These are phyloP conservation scores for Anhinga anhinga DNA, from an alignment of 2,113 vertebrate species.

Conservation along the genomic window DNA sequence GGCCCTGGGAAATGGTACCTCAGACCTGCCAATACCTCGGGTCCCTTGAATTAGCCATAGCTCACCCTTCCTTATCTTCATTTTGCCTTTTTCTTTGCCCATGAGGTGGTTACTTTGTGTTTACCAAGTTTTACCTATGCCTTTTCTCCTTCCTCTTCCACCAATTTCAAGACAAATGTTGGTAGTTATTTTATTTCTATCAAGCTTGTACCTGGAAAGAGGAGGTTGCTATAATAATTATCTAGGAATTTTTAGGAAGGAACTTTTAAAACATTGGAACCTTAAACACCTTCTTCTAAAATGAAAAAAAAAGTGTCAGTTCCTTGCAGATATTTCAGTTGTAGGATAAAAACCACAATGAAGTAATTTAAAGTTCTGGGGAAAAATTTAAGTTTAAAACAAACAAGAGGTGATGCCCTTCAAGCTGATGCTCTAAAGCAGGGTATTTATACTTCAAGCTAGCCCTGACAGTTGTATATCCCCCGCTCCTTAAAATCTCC, in stretches of 20 bases:
- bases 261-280: background rate
- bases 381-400: background rate
- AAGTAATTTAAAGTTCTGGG: background rate
- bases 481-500: background rate
- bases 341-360: background rate
- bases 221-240: background rate
- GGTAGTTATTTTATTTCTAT: background rate
- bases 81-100: background rate
- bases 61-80: rapidly evolving
- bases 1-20: background rate
- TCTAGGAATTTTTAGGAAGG: background rate
- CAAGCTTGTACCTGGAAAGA: background rate
- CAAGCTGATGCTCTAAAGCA: background rate
- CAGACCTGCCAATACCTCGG: background rate
- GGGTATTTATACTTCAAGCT: background rate
- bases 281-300: background rate
- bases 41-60: background rate
- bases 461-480: background rate
- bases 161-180: background rate
- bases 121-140: background rate
- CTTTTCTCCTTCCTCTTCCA: background rate
- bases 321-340: background rate
- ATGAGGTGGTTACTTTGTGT: background rate
- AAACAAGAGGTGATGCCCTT: background rate
- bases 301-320: background rate